Evolutionary conservation across 64 coral and sea anemone genomes (phyloP).

Genomic region (Pachyseris speciosa): DNA sequence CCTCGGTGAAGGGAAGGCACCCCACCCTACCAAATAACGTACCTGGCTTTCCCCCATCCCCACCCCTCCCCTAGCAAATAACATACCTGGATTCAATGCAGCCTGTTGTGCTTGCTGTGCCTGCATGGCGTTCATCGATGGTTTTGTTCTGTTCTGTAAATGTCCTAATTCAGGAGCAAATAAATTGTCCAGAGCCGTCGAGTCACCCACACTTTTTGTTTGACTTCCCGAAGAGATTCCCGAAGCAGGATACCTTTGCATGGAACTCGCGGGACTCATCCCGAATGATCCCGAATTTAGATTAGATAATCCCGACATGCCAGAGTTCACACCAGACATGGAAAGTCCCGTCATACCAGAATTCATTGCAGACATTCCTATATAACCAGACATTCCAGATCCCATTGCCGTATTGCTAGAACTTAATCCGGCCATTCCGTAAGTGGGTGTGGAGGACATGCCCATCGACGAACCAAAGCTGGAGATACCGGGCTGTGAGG

Average conservation of each 20-base stretch:
- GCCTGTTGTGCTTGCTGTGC: slow-evolving; percentile 5
- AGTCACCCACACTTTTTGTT: background rate
- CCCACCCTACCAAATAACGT: background rate
- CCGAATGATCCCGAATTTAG: background rate
- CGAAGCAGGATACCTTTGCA: background rate
- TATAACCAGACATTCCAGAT: slow-evolving; percentile 22
- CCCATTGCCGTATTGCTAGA: slow-evolving; percentile 19
- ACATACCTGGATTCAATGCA: background rate
- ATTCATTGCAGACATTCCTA: background rate
- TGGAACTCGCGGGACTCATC: slow-evolving; percentile 30
- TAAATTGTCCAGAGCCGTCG: slow-evolving; percentile 35
- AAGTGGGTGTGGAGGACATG: background rate
- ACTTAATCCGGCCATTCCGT: slow-evolving; percentile 1
- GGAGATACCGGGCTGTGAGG: background rate
- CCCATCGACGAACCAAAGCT: slow-evolving; percentile 13
- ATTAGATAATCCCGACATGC: background rate
- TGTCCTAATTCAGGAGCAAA: slow-evolving; percentile 73
- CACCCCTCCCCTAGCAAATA: background rate
- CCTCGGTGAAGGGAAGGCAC: too few relatives aligned
- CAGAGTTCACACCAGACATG: background rate
- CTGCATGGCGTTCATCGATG: slow-evolving; percentile 54
- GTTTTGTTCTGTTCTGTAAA: slow-evolving; percentile 60
- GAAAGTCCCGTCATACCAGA: background rate
- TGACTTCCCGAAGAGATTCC: slow-evolving; percentile 7
- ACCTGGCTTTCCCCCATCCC: too few relatives aligned